Conservation (phyloP, 2,113 vertebrate species). For the Tringa solitaria region DNA sequence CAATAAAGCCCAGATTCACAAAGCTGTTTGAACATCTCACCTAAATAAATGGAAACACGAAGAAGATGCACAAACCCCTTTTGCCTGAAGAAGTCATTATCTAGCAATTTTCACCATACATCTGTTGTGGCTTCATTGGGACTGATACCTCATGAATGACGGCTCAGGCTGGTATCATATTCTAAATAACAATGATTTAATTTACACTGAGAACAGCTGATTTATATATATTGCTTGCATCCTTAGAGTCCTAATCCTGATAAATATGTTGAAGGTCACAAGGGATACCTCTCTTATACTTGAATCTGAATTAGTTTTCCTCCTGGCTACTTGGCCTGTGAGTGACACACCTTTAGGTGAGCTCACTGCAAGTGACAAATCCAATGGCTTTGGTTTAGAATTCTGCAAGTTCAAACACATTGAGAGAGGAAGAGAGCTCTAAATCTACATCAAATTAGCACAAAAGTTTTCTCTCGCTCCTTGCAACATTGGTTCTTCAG, state of each 20-base stretch:
- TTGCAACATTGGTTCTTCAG: neutral
- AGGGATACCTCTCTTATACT: neutral
- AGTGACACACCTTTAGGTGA: neutral
- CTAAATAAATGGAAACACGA: neutral
- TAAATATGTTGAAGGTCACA: neutral
- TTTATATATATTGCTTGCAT: neutral
- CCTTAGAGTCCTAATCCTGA: neutral
- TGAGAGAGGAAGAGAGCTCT: neutral
- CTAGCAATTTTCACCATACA: neutral
- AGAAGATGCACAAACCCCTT: neutral
- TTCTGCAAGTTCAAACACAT: neutral
- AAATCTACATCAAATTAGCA: neutral
- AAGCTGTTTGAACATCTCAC: neutral
- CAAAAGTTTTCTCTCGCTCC: neutral
- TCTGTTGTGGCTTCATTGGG: neutral
- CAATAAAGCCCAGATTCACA: neutral
- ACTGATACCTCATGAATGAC: fast-evolving
- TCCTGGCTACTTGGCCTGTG: neutral
- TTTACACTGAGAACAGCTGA: neutral
- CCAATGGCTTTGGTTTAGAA: neutral
- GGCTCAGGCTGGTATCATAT: neutral
- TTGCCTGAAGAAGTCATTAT: neutral
- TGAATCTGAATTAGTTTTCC: neutral
- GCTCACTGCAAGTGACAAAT: neutral
- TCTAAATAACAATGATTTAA: neutral